Evolutionary conservation across 2,797 vertebrate species (phyloP), one percentile per base, ranked within the genome.

Genomic region (Halcyon badia): DNA sequence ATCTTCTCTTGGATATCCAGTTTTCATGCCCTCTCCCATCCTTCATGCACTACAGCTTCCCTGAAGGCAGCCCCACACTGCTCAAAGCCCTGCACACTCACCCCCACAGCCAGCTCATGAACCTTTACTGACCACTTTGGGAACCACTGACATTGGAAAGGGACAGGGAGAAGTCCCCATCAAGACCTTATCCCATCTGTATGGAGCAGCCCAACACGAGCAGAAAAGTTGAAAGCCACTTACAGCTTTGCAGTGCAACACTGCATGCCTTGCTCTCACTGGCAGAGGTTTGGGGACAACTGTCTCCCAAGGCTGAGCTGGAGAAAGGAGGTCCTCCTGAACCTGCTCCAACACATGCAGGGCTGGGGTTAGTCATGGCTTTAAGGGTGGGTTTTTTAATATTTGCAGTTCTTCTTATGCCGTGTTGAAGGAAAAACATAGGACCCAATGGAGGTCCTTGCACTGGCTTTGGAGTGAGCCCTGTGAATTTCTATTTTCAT

Each of bases 171-270:
- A 60, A 31, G 37, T 56, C 65, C 41, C 64, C 25, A 30, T 39
- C 46, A 70, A 57, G 52, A 68, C 61, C 76, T 46, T 42, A 20
- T 83, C 57, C 30, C 24, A 62, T 14, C 14, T 57, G 3, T 14
- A 28, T 2, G 4, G 22, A 71, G 44, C 69, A 81, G 30, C 22
- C 44, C 57, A 51, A n/a, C 18, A 56, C 64, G 12, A 19, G 6
- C 35, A 62, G n/a, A 12, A 83, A 24, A 89, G 30, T 21, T 3
- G 5, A 68, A 52, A 42, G 11, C 16, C 28, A 65, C 41, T 11
- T 3, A 5, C 37, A 16, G 6, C 4, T 69, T 66, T 10, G 9
- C n/a, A 42, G 26, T 0, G 0, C 58, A 60, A 39, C 0, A 1
- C 6, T 7, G 5, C 0, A 0, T 31, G 33, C 33, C 26, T n/a